A percentile compares a stretch with the other conserved stretches of the same genome.
Conservation (phyloP, 2,113 vertebrate species). For the Eidolon helvum region DNA sequence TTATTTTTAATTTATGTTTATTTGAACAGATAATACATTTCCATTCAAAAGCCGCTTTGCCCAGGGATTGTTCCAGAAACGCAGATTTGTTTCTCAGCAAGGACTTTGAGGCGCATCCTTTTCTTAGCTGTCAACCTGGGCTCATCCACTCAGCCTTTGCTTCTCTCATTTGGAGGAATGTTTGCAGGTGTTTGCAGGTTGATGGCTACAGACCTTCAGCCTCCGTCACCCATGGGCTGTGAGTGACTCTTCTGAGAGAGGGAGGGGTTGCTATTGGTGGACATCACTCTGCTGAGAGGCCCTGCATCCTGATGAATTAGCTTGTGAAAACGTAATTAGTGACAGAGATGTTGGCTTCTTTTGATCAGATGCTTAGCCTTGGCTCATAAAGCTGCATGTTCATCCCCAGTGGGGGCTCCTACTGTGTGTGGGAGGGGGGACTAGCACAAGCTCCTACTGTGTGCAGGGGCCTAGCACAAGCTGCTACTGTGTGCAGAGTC, state of each 20-base stretch:
- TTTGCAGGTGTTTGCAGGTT: neutral
- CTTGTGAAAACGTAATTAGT: neutral
- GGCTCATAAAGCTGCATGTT: neutral
- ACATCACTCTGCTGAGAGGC: neutral
- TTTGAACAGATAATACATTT: neutral
- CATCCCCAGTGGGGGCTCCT: neutral
- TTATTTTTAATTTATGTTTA: neutral
- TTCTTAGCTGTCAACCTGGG: neutral
- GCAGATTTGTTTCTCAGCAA: neutral
- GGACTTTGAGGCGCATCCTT: neutral
- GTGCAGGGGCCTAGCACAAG: neutral
- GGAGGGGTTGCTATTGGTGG: neutral
- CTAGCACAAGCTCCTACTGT: neutral
- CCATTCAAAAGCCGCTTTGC: neutral
- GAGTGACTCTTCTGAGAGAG: neutral
- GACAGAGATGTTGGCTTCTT: neutral
- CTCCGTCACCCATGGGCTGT: neutral
- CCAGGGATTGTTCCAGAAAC: accelerated
- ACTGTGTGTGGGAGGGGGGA: neutral
- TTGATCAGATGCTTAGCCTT: neutral
- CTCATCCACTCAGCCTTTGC: neutral
- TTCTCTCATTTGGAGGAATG: neutral
- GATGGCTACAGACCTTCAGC: neutral
- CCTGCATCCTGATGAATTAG: no score
- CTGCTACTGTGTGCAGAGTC: no score